Evolutionary conservation across 23 tunicate species (phyloP).

Genomic region (Styela clava): DNA sequence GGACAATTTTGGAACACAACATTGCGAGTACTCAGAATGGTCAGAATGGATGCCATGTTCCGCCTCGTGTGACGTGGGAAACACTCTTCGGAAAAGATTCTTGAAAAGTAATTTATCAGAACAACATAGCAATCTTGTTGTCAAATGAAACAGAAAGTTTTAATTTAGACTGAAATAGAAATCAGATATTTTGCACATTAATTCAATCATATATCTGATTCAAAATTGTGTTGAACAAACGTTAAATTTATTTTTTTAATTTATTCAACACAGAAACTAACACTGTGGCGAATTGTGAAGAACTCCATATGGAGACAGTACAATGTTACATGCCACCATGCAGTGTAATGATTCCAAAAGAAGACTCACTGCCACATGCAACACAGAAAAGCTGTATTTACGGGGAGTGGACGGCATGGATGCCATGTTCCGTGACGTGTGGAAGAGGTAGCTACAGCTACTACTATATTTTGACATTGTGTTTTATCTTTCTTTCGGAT

Average conservation of each 20-base stretch:
- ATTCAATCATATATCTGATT: no score
- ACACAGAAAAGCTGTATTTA: constrained; percentile 32
- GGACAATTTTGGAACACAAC: constrained; percentile 1
- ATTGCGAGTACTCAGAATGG: constrained; percentile 65
- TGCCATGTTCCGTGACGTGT: constrained; percentile 92
- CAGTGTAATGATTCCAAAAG: neutral
- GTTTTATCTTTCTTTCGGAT: neutral
- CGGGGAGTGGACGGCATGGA: constrained; percentile 75
- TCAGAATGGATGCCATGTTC: constrained; percentile 89
- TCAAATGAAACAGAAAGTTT: no score
- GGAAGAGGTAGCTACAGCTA: constrained; percentile 76
- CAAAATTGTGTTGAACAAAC: no score
- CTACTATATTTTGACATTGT: neutral
- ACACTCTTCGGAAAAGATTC: constrained; percentile 52
- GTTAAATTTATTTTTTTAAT: no score
- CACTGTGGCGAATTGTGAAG: constrained; percentile 5
- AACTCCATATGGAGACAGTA: neutral
- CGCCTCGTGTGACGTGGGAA: constrained; percentile 63
- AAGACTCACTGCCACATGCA: neutral
- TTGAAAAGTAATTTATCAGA: constrained; percentile 49
- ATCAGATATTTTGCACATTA: no score
- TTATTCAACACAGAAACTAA: no score
- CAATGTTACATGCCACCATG: constrained; percentile 36
- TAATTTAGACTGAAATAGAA: no score
- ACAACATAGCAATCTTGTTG: no score